Conservation (phyloP, 2,113 vertebrate genomes). For the Lipotes vexillifer region DNA sequence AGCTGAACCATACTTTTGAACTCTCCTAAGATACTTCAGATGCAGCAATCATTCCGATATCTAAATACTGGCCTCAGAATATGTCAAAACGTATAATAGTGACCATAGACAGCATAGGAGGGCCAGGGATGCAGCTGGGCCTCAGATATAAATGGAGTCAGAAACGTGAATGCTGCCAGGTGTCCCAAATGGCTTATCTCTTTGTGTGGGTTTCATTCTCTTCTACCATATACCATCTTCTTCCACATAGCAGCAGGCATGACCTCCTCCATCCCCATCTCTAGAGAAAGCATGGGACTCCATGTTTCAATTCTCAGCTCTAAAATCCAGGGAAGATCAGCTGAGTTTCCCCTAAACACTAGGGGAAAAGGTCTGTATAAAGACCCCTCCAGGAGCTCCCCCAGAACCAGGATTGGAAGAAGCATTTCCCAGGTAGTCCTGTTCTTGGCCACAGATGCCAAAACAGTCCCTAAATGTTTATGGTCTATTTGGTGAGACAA, state of each 20-base stretch:
- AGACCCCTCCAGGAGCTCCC: neutral
- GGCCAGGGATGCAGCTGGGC: neutral
- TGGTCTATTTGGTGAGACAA: neutral
- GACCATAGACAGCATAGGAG: neutral
- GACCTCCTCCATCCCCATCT: neutral
- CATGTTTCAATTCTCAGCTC: neutral
- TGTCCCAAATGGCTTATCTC: neutral
- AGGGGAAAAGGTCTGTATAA: accelerated
- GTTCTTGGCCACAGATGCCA: neutral
- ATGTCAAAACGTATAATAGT: neutral
- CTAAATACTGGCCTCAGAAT: neutral
- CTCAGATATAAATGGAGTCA: neutral
- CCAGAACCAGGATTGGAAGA: neutral
- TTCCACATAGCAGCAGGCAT: neutral
- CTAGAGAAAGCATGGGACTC: accelerated
- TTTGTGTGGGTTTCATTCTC: neutral
- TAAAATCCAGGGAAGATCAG: neutral
- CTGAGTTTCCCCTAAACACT: neutral
- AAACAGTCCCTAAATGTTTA: neutral
- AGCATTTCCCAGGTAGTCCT: neutral
- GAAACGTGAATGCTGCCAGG: neutral
- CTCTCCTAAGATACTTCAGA: neutral
- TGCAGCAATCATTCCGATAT: neutral
- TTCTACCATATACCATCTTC: neutral
- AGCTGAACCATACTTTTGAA: neutral